Base-by-base conservation (phyloP, 2,797 vertebrate genomes). In the Eidolon dupreanum region DNA sequence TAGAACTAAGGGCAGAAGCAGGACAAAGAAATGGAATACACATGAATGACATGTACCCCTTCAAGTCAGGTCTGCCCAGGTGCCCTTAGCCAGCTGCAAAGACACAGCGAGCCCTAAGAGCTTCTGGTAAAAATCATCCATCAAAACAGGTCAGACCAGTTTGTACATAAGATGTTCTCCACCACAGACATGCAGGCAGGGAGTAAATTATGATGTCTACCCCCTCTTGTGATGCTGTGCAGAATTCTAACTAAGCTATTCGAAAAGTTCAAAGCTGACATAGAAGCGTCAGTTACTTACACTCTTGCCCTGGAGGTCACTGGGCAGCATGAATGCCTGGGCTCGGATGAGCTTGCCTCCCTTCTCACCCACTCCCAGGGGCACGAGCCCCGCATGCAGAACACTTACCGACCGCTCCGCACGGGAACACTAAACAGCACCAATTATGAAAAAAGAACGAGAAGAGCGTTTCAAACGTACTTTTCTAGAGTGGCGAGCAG, bases 401-500 rank as follows among this genome's bases (percentile, higher is more conserved):
- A 46, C 41, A 90, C 66, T 94, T 75, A 93, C 61, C 90, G 41
- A 38, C 43, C 73, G 71, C 63, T 90, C 68, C 90, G 10, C 38
- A 83, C 1, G 36, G 79, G 15, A 91, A 91, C 53, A 74, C 17
- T 46, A 51, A 61, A 92, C 1, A 41, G 53, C 38, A 71, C 31
- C 75, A 87, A 53, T 10, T 10, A n/a, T n/a, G 22, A 79, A 90
- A 28, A 88, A 66, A 75, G 7, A 74, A 88, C 36, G 59, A 89
- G 53, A 57, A 84, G 41, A 57, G 11, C 55, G 73, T 8, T 46
- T 70, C 26, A 97, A 87, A 98, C 99, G 46, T 99, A 99, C 99
- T 99, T 99, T 98, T 99, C 99, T 98, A 99, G 99, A 93, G 99
- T 99, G 97, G 99, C 99, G 94, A 99, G 99, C 95, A 99, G 99